phyloP scores from a whole-genome alignment of 2,113 vertebrate species.

The Condylura cristata region DNA sequence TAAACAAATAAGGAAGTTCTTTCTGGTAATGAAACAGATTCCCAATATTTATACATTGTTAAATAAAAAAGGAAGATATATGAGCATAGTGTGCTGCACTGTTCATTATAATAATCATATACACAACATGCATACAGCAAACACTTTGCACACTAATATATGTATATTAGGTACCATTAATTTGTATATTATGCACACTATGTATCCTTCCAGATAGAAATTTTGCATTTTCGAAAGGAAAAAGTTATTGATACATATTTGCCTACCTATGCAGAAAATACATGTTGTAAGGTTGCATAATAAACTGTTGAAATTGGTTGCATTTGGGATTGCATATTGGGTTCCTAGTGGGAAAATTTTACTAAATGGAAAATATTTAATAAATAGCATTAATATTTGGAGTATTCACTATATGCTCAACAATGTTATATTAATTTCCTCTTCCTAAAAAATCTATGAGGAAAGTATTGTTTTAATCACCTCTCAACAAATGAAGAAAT shows the following conservation, averaged over 20 bases:
- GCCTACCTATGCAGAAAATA: neutral
- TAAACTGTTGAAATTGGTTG: neutral
- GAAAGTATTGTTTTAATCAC: neutral
- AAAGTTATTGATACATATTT: neutral
- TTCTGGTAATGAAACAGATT: neutral
- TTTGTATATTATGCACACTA: neutral
- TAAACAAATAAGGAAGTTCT: conserved; percentile 34
- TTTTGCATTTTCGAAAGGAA: conserved; percentile 2
- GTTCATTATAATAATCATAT: neutral
- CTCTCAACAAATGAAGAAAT: neutral
- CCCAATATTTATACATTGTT: neutral
- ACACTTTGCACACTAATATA: neutral
- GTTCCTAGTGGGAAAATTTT: neutral
- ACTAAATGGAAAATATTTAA: neutral
- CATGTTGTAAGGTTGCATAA: neutral
- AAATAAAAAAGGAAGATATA: neutral
- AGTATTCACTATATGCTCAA: neutral
- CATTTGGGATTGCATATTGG: neutral
- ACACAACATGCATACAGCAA: neutral
- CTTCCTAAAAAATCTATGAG: neutral
- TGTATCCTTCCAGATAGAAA: neutral
- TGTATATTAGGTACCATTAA: neutral
- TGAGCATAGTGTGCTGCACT: neutral
- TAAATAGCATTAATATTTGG: neutral
- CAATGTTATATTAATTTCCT: neutral